These are phyloP conservation scores for Diorhabda carinulata DNA, from an alignment of 1,140 invertebrate species.

Conservation along the genomic window DNA sequence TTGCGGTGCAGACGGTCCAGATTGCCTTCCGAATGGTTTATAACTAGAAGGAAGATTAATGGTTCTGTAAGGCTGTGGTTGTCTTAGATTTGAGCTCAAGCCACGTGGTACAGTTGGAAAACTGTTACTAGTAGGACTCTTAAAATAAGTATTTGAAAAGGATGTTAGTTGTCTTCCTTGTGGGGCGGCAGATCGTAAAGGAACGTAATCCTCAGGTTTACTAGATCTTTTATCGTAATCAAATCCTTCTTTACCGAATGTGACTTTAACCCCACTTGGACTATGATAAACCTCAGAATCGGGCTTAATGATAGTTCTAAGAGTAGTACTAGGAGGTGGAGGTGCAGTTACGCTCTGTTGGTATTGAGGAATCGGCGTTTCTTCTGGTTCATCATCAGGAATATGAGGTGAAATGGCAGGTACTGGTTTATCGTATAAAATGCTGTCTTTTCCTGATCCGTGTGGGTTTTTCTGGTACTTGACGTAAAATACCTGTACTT, in stretches of 20 bases:
- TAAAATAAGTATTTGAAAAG: conserved; percentile 30
- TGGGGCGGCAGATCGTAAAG: conserved; percentile 48
- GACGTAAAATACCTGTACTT: conserved; percentile 85
- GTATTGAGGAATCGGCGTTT: conserved; percentile 46
- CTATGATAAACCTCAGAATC: conserved; percentile 77
- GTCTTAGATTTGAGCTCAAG: conserved; percentile 35
- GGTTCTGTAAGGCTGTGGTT: conserved; percentile 45
- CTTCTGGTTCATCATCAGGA: conserved; percentile 56
- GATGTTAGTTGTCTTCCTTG: conserved; percentile 43
- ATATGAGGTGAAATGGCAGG: conserved; percentile 66
- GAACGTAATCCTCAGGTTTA: conserved; percentile 36
- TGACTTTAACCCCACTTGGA: conserved; percentile 68
- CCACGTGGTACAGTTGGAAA: conserved; percentile 42
- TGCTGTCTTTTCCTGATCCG: conserved; percentile 60
- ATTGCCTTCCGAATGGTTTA: conserved; percentile 25
- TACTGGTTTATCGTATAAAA: conserved; percentile 73
- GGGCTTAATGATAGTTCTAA: conserved; percentile 76
- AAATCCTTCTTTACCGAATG: conserved; percentile 65
- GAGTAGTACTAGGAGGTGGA: conserved; percentile 66
- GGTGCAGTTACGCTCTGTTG: conserved; percentile 47
- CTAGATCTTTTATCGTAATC: conserved; percentile 53
- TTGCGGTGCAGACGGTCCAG: conserved; percentile 35
- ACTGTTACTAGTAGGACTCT: conserved; percentile 25
- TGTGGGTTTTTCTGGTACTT: conserved; percentile 80
- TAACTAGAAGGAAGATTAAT: conserved; percentile 38